phyloP scores from a whole-genome alignment of 2,113 vertebrate genomes.

The Carassius auratus region DNA sequence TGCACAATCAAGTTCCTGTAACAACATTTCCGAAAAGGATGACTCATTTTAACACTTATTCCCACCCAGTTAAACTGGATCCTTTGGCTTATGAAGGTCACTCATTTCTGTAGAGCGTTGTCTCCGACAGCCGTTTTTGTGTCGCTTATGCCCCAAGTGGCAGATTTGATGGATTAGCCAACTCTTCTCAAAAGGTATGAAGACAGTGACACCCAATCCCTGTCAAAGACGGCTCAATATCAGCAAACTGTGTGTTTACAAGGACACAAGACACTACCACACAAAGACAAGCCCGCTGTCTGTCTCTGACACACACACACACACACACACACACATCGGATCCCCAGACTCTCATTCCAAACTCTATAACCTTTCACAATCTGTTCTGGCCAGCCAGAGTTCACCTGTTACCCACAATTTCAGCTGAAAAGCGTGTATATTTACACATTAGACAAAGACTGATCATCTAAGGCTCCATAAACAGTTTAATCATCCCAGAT shows the following conservation, averaged over 20 bases:
- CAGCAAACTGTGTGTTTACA: background rate
- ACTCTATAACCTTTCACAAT: conserved; percentile 23
- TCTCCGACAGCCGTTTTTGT: background rate
- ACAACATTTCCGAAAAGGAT: background rate
- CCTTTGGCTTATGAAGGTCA: conserved; percentile 17
- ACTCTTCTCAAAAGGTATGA: conserved; percentile 18
- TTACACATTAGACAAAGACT: background rate
- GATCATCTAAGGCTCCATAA: background rate
- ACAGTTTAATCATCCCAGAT: background rate
- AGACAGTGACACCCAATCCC: background rate
- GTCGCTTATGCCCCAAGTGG: background rate
- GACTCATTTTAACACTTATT: background rate
- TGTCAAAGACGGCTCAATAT: conserved; percentile 11
- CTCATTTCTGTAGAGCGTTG: background rate
- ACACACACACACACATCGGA: background rate
- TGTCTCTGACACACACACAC: background rate
- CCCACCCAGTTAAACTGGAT: too few species aligned
- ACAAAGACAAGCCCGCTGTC: conserved; percentile 20
- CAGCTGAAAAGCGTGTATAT: background rate
- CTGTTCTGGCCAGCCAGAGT: conserved; percentile 15
- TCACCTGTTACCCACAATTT: background rate
- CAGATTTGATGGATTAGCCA: conserved; percentile 37
- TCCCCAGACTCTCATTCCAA: background rate
- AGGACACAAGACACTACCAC: conserved; percentile 27
- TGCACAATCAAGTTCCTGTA: background rate